These are phyloP conservation scores for Pachydiplax longipennis DNA, from an alignment of 2,888 invertebrate genomes.

Conservation along the genomic window DNA sequence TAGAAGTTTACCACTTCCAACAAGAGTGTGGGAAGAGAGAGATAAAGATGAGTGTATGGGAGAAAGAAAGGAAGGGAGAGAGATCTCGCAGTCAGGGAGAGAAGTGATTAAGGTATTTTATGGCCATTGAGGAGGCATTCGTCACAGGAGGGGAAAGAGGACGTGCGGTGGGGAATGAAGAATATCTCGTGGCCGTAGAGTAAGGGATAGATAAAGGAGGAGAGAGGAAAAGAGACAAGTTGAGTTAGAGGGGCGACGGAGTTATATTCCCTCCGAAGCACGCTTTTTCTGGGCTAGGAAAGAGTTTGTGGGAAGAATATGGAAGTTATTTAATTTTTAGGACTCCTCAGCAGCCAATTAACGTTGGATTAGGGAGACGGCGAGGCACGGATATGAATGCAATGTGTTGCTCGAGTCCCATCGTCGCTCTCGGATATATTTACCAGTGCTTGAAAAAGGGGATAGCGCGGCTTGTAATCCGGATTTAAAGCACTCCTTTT, in stretches of 20 bases:
- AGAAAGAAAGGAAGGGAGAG: background rate
- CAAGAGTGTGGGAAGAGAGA: background rate
- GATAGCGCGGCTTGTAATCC: too few species aligned
- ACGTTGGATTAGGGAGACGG: background rate
- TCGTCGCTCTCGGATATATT: too few species aligned
- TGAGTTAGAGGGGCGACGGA: too few species aligned
- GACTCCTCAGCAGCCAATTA: slow-evolving; percentile 9
- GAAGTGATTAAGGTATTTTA: slow-evolving; percentile 36
- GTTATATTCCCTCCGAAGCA: too few species aligned
- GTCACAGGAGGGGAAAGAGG: background rate
- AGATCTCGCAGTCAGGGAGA: background rate
- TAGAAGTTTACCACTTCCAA: too few species aligned
- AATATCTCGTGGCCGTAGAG: background rate
- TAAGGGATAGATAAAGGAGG: background rate
- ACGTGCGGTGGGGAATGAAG: background rate
- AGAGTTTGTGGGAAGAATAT: background rate
- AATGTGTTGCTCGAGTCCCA: too few species aligned
- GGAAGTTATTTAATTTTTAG: slow-evolving; percentile 19
- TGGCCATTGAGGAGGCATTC: slow-evolving; percentile 35
- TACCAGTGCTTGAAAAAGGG: too few species aligned
- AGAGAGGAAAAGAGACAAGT: background rate
- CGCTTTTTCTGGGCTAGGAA: background rate
- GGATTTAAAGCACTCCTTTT: too few species aligned
- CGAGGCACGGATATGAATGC: background rate
- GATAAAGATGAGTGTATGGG: background rate